Conservation (phyloP, 2,113 vertebrate species). For the Prolemur simus region DNA sequence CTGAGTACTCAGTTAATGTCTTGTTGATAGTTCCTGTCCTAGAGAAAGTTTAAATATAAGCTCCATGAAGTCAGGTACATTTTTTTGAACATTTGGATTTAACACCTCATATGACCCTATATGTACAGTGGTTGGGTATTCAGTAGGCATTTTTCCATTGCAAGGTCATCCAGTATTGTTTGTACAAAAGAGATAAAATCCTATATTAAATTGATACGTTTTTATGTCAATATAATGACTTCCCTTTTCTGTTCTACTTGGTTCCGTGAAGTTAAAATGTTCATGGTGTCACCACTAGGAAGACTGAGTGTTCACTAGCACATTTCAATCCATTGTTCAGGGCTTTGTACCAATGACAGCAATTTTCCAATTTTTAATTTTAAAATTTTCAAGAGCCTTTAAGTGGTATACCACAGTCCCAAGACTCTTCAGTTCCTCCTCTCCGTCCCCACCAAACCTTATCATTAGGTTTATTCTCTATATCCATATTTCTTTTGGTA, state of each 20-base stretch:
- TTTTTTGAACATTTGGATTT: neutral
- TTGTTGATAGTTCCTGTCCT: neutral
- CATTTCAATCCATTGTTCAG: neutral
- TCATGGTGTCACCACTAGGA: neutral
- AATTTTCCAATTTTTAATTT: neutral
- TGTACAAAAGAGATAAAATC: neutral
- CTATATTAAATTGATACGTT: neutral
- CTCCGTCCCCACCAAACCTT: neutral
- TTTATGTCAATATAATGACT: neutral
- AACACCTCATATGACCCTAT: neutral
- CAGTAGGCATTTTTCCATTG: neutral
- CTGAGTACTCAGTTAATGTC: neutral
- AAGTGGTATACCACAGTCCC: neutral
- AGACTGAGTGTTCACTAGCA: neutral
- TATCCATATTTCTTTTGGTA: neutral
- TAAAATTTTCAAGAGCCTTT: neutral
- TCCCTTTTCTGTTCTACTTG: neutral
- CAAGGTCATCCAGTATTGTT: neutral
- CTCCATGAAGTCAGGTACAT: neutral
- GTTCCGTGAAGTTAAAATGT: neutral
- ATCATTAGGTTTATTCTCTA: neutral
- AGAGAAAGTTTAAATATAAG: neutral
- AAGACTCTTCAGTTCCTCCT: neutral
- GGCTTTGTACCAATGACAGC: neutral
- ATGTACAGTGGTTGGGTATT: neutral